phyloP scores from a whole-genome alignment of 1,140 invertebrate species.

The Phortica variegata region DNA sequence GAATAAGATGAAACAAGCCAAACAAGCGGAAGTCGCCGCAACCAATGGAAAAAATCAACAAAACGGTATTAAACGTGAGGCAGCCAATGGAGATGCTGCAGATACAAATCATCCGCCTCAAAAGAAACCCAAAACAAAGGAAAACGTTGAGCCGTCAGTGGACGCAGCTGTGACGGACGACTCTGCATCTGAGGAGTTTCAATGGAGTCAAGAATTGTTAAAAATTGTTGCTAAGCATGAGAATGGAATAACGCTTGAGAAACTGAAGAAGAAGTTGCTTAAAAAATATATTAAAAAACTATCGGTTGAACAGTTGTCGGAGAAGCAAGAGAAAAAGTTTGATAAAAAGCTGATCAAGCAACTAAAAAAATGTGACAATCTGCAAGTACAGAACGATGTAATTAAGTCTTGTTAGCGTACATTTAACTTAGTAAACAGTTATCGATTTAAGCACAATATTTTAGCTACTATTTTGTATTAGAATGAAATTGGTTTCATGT shows the following conservation, averaged over 20 bases:
- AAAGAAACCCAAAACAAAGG: slow-evolving; percentile 22
- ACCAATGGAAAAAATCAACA: slow-evolving; percentile 25
- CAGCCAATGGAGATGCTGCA: slow-evolving; percentile 31
- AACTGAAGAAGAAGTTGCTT: slow-evolving; percentile 60
- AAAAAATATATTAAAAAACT: slow-evolving; percentile 61
- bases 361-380: slow-evolving; percentile 29
- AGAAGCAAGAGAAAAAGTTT: slow-evolving; percentile 47
- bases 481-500: too few relatives aligned
- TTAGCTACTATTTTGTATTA: too few relatives aligned
- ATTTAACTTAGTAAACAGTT: too few relatives aligned
- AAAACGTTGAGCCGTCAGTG: slow-evolving; percentile 10
- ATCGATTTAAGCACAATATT: too few relatives aligned
- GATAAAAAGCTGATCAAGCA: slow-evolving; percentile 46
- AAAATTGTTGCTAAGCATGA: slow-evolving; percentile 34
- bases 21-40: slow-evolving; percentile 33
- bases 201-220: slow-evolving; percentile 25
- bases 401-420: slow-evolving; percentile 30
- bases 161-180: slow-evolving; percentile 3
- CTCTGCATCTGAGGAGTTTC: slow-evolving; percentile 30
- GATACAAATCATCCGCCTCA: too few relatives aligned
- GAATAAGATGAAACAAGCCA: slow-evolving; percentile 59
- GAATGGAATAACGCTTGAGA: slow-evolving; percentile 51
- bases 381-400: slow-evolving; percentile 35
- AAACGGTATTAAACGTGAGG: slow-evolving; percentile 4
- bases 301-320: slow-evolving; percentile 25